Percentiles rank a stretch among this genome's conserved stretches.
These are phyloP conservation scores for Scaptomyza hsui DNA, from an alignment of 1,140 invertebrate species.

Conservation along the genomic window DNA sequence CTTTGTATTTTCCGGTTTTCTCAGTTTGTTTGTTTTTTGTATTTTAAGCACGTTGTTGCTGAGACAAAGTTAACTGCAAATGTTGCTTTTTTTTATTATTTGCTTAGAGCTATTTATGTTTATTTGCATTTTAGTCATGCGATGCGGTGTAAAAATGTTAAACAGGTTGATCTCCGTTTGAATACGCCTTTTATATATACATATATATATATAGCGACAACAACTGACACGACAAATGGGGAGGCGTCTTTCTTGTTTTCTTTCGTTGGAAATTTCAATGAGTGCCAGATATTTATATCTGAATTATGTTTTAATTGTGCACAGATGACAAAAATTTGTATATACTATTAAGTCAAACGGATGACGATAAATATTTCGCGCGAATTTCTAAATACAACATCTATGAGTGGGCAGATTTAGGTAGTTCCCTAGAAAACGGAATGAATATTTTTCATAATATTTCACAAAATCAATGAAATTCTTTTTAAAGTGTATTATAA, in stretches of 20 bases:
- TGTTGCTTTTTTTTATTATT: conserved; percentile 41
- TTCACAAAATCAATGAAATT: too few species aligned
- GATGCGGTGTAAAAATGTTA: conserved; percentile 68
- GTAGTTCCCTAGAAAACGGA: too few species aligned
- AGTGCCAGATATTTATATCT: conserved; percentile 1
- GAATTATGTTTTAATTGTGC: conserved; percentile 20
- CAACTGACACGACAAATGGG: conserved; percentile 9
- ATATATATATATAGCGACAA: conserved; percentile 9
- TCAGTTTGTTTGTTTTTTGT: conserved; percentile 18
- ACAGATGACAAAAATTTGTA: not conserved
- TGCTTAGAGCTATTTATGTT: conserved; percentile 43
- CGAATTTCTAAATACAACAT: too few species aligned
- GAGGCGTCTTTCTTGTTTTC: not conserved
- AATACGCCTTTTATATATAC: conserved; percentile 31
- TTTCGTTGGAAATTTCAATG: not conserved
- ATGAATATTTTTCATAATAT: too few species aligned
- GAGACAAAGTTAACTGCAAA: conserved; percentile 15
- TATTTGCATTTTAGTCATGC: conserved; percentile 77
- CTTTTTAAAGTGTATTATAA: too few species aligned
- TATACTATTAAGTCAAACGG: too few species aligned
- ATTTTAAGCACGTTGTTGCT: conserved; percentile 6
- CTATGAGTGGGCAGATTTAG: too few species aligned
- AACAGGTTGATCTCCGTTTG: conserved; percentile 56
- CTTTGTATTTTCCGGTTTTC: conserved; percentile 24
- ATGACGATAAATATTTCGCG: too few species aligned